phyloP scores from a whole-genome alignment of 2,888 invertebrate genomes.

The Rhagium mordax region DNA sequence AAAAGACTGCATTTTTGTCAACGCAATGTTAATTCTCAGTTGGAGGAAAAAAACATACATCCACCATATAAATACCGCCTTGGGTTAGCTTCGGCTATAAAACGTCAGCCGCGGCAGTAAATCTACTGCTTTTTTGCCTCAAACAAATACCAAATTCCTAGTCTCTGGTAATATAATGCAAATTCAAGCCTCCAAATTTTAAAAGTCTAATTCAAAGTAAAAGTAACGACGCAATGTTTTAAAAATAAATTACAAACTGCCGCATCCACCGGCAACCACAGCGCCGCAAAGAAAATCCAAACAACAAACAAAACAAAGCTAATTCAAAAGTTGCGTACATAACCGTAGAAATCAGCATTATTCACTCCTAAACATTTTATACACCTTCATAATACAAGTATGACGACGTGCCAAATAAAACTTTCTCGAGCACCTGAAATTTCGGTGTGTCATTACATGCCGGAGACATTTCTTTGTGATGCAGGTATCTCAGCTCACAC shows the following conservation, averaged over 20 bases:
- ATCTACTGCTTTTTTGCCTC: too few relatives aligned
- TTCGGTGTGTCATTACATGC: conserved; percentile 26
- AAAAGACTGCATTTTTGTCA: too few relatives aligned
- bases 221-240: background rate
- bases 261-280: background rate
- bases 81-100: too few relatives aligned
- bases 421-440: conserved; percentile 34
- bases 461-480: conserved; percentile 10
- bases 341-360: background rate
- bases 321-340: background rate
- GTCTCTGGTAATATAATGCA: too few relatives aligned
- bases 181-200: too few relatives aligned
- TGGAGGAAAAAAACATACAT: too few relatives aligned
- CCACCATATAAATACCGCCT: too few relatives aligned
- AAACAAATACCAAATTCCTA: too few relatives aligned
- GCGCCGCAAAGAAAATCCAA: background rate
- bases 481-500: conserved; percentile 14
- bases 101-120: too few relatives aligned
- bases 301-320: background rate
- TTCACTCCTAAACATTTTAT: background rate
- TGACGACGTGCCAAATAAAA: conserved; percentile 2
- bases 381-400: background rate
- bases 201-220: too few relatives aligned
- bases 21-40: too few relatives aligned
- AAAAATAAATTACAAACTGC: background rate